Percentiles rank a stretch among this genome's conserved stretches.
These are phyloP conservation scores for Crypturellus tataupa DNA, from an alignment of 2,797 vertebrate species.

Conservation along the genomic window DNA sequence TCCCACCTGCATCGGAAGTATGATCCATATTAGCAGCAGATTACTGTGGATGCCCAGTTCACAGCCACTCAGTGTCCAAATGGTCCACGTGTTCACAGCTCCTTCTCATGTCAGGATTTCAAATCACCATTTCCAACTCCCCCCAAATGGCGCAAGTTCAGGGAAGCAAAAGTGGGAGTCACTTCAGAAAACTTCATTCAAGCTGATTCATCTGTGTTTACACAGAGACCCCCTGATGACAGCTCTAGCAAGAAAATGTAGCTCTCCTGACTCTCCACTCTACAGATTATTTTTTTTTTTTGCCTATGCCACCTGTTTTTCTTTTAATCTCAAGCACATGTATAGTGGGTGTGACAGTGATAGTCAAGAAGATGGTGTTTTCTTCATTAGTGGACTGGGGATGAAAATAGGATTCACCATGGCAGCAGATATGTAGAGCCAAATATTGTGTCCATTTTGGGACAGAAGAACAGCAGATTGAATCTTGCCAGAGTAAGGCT, in stretches of 20 bases:
- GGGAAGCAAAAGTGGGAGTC: not conserved
- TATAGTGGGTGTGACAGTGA: not conserved
- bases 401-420: not conserved
- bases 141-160: not conserved
- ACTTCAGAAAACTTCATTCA: not conserved
- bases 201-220: not conserved
- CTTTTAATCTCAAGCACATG: not conserved
- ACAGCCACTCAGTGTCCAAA: not conserved
- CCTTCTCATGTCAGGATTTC: not conserved
- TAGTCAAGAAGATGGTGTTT: not conserved
- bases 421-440: not conserved
- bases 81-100: not conserved
- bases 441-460: not conserved
- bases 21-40: not conserved
- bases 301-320: not conserved
- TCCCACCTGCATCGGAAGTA: not conserved
- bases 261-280: not conserved
- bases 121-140: not conserved
- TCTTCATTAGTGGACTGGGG: not conserved
- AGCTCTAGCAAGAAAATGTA: not conserved
- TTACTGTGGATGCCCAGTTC: not conserved
- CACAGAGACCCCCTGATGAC: not conserved
- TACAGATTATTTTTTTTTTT: not conserved
- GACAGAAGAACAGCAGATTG: not conserved
- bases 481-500: not conserved